Conservation (phyloP, 1,140 invertebrate species). For the Musca vetustissima region DNA sequence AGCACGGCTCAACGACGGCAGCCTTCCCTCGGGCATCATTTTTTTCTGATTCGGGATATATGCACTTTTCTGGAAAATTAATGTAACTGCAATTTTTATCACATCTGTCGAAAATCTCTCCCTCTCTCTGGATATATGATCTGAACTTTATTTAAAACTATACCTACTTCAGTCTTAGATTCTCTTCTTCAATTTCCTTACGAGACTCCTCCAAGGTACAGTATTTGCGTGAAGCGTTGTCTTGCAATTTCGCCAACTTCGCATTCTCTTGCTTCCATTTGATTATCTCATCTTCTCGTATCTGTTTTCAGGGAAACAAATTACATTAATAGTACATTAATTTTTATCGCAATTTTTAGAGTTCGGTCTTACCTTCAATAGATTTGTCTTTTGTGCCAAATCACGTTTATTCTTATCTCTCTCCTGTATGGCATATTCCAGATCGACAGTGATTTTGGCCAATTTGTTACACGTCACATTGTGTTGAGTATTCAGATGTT, state of each 20-base stretch:
- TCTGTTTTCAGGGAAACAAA: not conserved
- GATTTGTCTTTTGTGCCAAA: slow-evolving; percentile 42
- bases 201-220: slow-evolving; percentile 43
- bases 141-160: too few species aligned
- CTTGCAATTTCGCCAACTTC: slow-evolving; percentile 47
- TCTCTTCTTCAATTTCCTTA: slow-evolving; percentile 43
- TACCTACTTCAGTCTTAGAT: slow-evolving; percentile 38
- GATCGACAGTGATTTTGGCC: slow-evolving; percentile 46
- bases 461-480: slow-evolving; percentile 50
- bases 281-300: slow-evolving; percentile 49
- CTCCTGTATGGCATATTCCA: slow-evolving; percentile 48
- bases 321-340: not conserved
- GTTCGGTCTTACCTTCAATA: slow-evolving; percentile 39
- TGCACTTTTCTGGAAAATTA: too few species aligned
- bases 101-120: too few species aligned
- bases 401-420: slow-evolving; percentile 49
- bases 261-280: slow-evolving; percentile 47
- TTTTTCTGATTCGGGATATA: too few species aligned
- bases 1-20: too few species aligned
- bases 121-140: too few species aligned
- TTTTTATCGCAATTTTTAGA: not conserved
- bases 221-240: slow-evolving; percentile 47
- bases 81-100: too few species aligned
- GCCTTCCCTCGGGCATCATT: too few species aligned
- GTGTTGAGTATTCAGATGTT: slow-evolving; percentile 49